A percentile compares a stretch with the other conserved stretches of the same genome.
These are phyloP conservation scores for Sebastes diaconus DNA, from an alignment of 2,797 vertebrate genomes.

Conservation along the genomic window DNA sequence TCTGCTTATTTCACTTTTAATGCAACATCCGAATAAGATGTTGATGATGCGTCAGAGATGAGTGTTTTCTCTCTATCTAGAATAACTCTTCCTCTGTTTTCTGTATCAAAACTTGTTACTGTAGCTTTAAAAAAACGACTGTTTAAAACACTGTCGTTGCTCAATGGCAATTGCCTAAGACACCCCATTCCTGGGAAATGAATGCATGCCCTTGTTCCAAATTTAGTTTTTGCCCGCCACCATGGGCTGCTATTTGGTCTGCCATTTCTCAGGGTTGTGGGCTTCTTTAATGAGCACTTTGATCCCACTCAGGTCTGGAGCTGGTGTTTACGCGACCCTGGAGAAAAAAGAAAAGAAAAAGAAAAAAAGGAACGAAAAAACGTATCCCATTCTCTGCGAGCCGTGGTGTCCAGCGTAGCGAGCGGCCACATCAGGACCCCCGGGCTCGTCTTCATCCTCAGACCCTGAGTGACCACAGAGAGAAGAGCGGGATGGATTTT, in stretches of 20 bases:
- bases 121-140: constrained; percentile 51
- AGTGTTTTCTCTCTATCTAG: not conserved
- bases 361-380: constrained; percentile 19
- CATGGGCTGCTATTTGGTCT: constrained; percentile 77
- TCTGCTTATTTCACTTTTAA: not conserved
- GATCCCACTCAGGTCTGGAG: constrained; percentile 83
- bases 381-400: constrained; percentile 45
- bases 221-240: constrained; percentile 81
- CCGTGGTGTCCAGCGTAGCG: constrained; percentile 49
- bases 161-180: constrained; percentile 81
- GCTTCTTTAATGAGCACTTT: constrained; percentile 84
- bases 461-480: constrained; percentile 31
- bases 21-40: not conserved
- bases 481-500: constrained; percentile 26
- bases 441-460: constrained; percentile 41
- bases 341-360: constrained; percentile 43
- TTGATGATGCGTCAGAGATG: not conserved
- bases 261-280: constrained; percentile 83
- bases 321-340: constrained; percentile 79
- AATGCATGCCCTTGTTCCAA: constrained; percentile 82
- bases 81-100: constrained; percentile 21
- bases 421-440: constrained; percentile 43
- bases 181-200: constrained; percentile 80
- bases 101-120: constrained; percentile 37
- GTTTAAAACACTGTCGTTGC: constrained; percentile 73